Base-by-base conservation (phyloP, 2,888 invertebrate species). In the Merodon equestris region DNA sequence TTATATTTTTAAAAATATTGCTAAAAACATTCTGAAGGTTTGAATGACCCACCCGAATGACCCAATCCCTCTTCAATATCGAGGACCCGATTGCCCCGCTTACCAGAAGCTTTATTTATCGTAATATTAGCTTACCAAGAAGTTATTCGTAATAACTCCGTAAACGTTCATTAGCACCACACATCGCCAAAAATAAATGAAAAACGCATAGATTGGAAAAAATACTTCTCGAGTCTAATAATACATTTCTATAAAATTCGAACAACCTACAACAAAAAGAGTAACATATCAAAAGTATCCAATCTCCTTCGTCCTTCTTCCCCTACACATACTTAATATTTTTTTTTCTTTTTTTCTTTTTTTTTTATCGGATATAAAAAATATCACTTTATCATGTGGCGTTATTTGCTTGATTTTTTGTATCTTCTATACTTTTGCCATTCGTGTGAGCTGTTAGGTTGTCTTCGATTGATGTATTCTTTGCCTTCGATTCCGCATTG, bases 321-420 rank as follows among this genome's bases (percentile, higher is more conserved):
- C 13, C 56, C 47, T 27, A 27, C 27, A 27, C 27, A 27, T 27
- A 2, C 27, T 2, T 2, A 7, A 27, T 3, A 40, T 40, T 3
- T 40, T 40, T 10, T 36, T 36, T 34, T 5, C n/a, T n/a, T n/a
- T 42, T 2, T 53, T 58, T 27, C 50, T 40, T 61, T 5, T 27
- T 40, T 13, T 10, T 10, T 12, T 27, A 17, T 50, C 17, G 47
- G 67, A 57, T 68, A 45, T 7, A 15, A 45, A 40, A 66, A 60
- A 67, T 77, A 77, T 77, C 68, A 70, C 60, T 54, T 83, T 82
- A 82, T 86, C 85, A 85, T 85, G 86, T 85, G 66, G 83, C 84
- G 73, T 82, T 83, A 56, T 84, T 83, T 42, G 82, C 83, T 38
- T 82, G 81, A 67, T 81, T 83, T 75, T 81, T 82, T 77, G 83